Base-by-base conservation (phyloP, 2,797 vertebrate species). In the Gymnothorax javanicus region DNA sequence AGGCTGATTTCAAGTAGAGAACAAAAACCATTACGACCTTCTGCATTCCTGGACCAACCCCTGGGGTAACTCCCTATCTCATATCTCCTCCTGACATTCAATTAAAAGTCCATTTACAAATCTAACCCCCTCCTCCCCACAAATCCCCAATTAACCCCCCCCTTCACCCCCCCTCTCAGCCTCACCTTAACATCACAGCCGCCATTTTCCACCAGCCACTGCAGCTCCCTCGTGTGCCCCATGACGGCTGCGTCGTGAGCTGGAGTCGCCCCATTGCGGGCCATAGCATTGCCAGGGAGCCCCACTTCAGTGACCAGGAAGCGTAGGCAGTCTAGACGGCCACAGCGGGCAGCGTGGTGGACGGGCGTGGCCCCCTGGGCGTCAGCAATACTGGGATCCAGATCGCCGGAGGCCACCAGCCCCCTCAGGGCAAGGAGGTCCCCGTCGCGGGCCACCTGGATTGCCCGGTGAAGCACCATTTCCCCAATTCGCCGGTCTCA, bases 231-330 rank as follows among this genome's bases (percentile, higher is more conserved):
- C 73, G 94, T 90, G 91, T 96, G 93, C 33, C 97, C 97, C 0
- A 94, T 97, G 20, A 96, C 96, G 0, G 97, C 96, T 0, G 97
- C 96, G 17, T 97, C 97, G 0, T 97, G 97, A 0, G 91, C 95
- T 0, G 97, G 96, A 0, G 96, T 97, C 88, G 97, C 97, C 23
- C 95, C 91, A 23, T 97, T 98, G 33, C 88, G 93, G 90, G 96
- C 97, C 90, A 89, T 92, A 59, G 93, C 90, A 77, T 95, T 93
- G 43, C 95, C 91, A 0, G 92, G 90, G 88, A 97, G 91, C 79
- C 94, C 92, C 69, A 95, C 93, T 85, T 90, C 93, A 0, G 88
- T 86, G 57, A 97, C 95, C 91, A 97, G 93, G 89, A 96, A 96
- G 89, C 90, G 93, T 89, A 97, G 92, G 77, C 96, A 96, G 90